Percentiles rank a stretch among this genome's conserved stretches.
These are phyloP conservation scores for Ichneumoninae sp. DNA, from an alignment of 2,888 invertebrate species.

Conservation along the genomic window DNA sequence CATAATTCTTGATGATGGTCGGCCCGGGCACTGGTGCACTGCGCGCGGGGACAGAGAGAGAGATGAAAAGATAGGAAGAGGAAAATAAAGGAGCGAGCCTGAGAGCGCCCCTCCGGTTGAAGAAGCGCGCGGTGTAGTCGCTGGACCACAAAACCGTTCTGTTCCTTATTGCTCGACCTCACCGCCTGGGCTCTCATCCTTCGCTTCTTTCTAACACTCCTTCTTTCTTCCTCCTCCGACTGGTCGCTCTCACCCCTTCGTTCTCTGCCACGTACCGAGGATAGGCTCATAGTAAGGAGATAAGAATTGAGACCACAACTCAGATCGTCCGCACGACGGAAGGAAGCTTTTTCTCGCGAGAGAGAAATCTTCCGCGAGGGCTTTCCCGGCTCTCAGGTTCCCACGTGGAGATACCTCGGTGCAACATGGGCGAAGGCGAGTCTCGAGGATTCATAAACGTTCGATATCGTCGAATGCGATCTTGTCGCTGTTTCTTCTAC, in stretches of 20 bases:
- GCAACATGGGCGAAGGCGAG: neutral
- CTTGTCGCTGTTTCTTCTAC: slow-evolving; percentile 9
- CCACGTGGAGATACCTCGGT: slow-evolving; percentile 1
- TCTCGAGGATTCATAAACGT: slow-evolving; percentile 6
- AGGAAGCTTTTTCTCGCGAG: slow-evolving; percentile 19
- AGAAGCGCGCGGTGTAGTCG: slow-evolving; percentile 54
- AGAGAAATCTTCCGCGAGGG: neutral
- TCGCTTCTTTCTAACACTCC: slow-evolving; percentile 23
- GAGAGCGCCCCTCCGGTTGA: slow-evolving; percentile 41
- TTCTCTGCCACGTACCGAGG: neutral
- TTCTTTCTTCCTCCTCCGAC: neutral
- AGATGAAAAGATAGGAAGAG: slow-evolving; percentile 44
- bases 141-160: slow-evolving; percentile 80
- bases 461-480: slow-evolving; percentile 8
- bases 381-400: neutral
- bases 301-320: slow-evolving; percentile 33
- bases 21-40: slow-evolving; percentile 64
- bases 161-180: slow-evolving; percentile 81
- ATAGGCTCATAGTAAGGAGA: neutral
- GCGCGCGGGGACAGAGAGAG: slow-evolving; percentile 57
- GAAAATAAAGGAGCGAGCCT: slow-evolving; percentile 33
- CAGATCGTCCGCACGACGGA: neutral
- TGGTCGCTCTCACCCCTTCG: slow-evolving; percentile 18
- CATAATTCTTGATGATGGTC: slow-evolving; percentile 81
- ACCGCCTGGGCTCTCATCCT: slow-evolving; percentile 60